Evolutionary conservation across 2,797 vertebrate genomes (phyloP).

Genomic region (Parambassis ranga): DNA sequence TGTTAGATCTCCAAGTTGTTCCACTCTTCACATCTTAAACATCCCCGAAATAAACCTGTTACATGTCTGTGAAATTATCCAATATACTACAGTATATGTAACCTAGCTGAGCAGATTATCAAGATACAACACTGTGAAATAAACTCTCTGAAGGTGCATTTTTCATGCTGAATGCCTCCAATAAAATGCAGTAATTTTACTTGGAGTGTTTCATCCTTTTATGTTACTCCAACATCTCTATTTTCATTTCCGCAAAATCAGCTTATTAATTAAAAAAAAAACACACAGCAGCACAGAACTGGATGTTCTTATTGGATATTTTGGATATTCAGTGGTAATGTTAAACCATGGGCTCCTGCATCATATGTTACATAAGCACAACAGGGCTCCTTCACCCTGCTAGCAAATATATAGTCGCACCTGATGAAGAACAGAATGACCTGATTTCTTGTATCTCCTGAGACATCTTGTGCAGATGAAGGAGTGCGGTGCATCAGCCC

Average conservation of each 20-base stretch:
- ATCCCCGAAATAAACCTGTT: slow-evolving; percentile 17
- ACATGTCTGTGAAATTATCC: slow-evolving; percentile 28
- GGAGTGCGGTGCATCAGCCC: slow-evolving; percentile 57
- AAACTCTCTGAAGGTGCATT: slow-evolving; percentile 8
- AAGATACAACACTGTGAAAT: slow-evolving; percentile 51
- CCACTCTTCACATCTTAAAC: slow-evolving; percentile 4
- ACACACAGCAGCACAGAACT: not conserved
- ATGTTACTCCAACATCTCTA: slow-evolving; percentile 18
- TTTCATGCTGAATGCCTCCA: slow-evolving; percentile 17
- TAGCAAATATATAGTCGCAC: slow-evolving; percentile 60
- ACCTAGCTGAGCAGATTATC: slow-evolving; percentile 40
- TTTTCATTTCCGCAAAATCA: slow-evolving; percentile 7
- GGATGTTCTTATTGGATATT: slow-evolving; percentile 5
- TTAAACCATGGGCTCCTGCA: not conserved
- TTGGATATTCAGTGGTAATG: slow-evolving; percentile 5
- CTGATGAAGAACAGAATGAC: slow-evolving; percentile 72
- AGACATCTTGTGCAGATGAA: slow-evolving; percentile 71
- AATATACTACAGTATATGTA: slow-evolving; percentile 7
- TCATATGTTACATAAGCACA: slow-evolving; percentile 53
- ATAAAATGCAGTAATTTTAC: slow-evolving; percentile 28
- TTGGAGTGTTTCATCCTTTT: slow-evolving; percentile 4
- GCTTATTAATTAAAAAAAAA: not conserved
- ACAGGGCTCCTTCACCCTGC: slow-evolving; percentile 45
- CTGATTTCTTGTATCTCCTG: slow-evolving; percentile 71
- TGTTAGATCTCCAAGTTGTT: not conserved